Evolutionary conservation across 2,888 invertebrate species (phyloP), one percentile per base, ranked within the genome.

Genomic region (Ceramica pisi): DNA sequence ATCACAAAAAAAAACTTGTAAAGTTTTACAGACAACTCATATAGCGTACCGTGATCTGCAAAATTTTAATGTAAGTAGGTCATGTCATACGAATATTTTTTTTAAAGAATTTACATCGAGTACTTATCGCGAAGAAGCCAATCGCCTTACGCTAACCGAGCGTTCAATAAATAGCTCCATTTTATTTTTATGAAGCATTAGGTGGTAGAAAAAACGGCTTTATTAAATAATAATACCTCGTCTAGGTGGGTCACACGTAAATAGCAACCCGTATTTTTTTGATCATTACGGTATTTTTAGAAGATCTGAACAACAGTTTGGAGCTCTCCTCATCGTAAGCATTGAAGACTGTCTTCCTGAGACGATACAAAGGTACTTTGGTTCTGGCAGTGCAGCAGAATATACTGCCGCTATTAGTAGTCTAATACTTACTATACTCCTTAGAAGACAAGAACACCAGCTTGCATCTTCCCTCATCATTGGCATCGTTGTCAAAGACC

Each of bases 361-460:
- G n/a, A n/a, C n/a, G n/a, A n/a, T n/a, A n/a, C n/a, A n/a, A n/a
- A n/a, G n/a, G n/a, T n/a, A n/a, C n/a, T n/a, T n/a, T n/a, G n/a
- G n/a, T n/a, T n/a, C n/a, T n/a, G n/a, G n/a, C n/a, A n/a, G n/a
- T n/a, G n/a, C n/a, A n/a, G n/a, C n/a, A n/a, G n/a, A n/a, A n/a
- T n/a, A n/a, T n/a, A n/a, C n/a, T n/a, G n/a, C n/a, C n/a, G n/a
- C n/a, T n/a, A n/a, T n/a, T n/a, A n/a, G 38, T 5, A 14, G 41
- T 14, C 14, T 3, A 14, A 14, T 41, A 41, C 96, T 94, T 90
- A 97, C 97, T 96, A 83, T 97, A 97, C 82, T 97, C 97, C 81
- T 96, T 97, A 72, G 96, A 92, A 0, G 97, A 94, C 63, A 97
- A 86, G 65, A 97, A 92, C 51, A 96, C 93, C 3, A 97, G 92